phyloP scores from a whole-genome alignment of 2,113 vertebrate genomes.

The Lathamus discolor region DNA sequence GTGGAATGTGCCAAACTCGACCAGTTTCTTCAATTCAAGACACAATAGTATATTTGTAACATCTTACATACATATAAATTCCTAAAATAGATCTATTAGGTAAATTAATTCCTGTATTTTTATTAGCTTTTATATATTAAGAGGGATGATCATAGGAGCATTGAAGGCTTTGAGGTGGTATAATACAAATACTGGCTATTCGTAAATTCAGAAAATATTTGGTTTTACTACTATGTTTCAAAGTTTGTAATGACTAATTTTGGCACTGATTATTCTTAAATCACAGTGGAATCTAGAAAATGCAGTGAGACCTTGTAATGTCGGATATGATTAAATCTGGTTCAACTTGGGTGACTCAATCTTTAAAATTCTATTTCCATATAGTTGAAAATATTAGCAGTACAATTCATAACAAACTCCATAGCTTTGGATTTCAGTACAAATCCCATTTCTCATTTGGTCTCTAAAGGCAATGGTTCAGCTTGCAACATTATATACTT shows the following conservation, averaged over 20 bases:
- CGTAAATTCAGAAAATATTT: neutral
- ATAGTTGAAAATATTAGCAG: neutral
- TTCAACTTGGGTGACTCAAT: neutral
- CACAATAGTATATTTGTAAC: neutral
- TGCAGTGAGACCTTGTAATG: neutral
- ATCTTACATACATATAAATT: neutral
- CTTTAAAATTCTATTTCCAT: neutral
- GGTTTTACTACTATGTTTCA: neutral
- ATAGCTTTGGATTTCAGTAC: neutral
- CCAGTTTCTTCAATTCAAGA: neutral
- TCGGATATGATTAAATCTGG: neutral
- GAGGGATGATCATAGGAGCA: neutral
- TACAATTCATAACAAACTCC: neutral
- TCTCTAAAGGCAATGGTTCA: neutral
- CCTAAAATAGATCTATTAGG: neutral
- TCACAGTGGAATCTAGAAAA: neutral
- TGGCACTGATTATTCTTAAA: neutral
- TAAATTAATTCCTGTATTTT: neutral
- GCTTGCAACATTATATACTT: neutral
- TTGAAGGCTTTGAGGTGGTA: neutral
- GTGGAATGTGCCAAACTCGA: neutral
- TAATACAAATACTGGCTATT: neutral
- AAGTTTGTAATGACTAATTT: neutral
- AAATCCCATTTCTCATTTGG: neutral
- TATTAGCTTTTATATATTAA: neutral